Base-by-base conservation (phyloP, 1,140 invertebrate species). In the Apocrypta bakeri region DNA sequence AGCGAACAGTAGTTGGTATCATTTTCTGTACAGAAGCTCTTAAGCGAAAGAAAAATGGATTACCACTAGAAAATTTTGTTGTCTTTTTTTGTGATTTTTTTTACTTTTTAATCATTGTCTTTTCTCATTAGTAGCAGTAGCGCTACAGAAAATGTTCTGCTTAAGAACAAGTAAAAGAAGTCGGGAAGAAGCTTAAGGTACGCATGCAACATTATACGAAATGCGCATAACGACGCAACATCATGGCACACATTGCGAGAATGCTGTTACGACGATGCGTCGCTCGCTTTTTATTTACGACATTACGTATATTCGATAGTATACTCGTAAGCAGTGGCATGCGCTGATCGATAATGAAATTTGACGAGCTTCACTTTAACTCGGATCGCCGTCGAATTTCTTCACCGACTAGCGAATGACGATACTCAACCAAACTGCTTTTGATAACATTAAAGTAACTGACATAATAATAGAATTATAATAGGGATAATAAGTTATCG, bases 161-260 rank as follows among this genome's bases (percentile, higher is more conserved):
- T 11, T 74, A 74, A 25, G 40, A 75, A 75, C 27, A 48, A 78
- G 24, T 37, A 29, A n/a, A 63, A 64, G 48, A 64, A 12, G 14
- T 61, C 31, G 78, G 24, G 37, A 72, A 72, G 31, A 82, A 72
- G 73, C 75, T 83, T 83, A 83, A 72, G 24, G 4, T 78, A 63
- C 72, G 63, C 68, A 75, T 83, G 76, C 76, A 74, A 83, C 56
- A 37, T 75, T 74, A 77, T 48, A 40, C n/a, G 25, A 68, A 31
- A 48, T 73, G 8, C 56, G 71, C 76, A 31, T 25, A 72, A 73
- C 76, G 69, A 83, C 68, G 69, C 76, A 71, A 61, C 71, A 61
- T 71, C 71, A 83, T 83, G 72, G 73, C 78, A 83, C 71, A 79
- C 77, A 68, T 79, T 83, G 63, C 27, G 24, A 56, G n/a, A 66